phyloP scores from a whole-genome alignment of 2,797 vertebrate genomes.

The Brachyrhaphis roseni region DNA sequence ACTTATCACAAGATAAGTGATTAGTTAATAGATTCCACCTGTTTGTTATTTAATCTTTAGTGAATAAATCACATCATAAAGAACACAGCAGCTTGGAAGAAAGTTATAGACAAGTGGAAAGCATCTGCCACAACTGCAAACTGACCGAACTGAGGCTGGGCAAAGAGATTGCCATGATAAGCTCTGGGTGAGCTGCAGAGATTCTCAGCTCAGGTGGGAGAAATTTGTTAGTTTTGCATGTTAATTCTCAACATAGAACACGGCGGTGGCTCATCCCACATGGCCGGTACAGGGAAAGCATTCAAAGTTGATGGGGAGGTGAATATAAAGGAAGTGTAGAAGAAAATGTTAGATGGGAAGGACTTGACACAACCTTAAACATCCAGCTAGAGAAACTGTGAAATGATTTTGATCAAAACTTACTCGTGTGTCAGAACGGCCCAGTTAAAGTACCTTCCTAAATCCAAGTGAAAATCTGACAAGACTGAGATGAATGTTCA shows the following conservation, averaged over 20 bases:
- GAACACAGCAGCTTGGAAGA: no score
- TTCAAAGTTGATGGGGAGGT: not conserved
- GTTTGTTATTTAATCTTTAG: no score
- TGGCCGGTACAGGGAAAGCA: not conserved
- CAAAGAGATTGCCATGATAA: no score
- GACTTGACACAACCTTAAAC: not conserved
- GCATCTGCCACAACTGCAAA: no score
- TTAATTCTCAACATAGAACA: not conserved
- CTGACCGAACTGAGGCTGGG: no score
- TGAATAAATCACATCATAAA: no score
- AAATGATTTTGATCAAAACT: not conserved
- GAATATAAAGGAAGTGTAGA: not conserved
- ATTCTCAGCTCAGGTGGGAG: no score
- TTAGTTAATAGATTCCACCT: no score
- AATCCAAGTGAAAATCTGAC: not conserved
- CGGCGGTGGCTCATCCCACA: not conserved
- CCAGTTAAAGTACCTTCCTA: not conserved
- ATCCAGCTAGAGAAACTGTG: not conserved
- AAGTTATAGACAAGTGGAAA: no score
- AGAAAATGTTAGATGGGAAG: not conserved
- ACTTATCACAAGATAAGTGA: no score
- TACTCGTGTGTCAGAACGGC: not conserved
- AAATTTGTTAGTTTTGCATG: not conserved
- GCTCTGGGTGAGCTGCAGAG: no score
- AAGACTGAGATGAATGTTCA: not conserved